Evolutionary conservation across 2,888 invertebrate species (phyloP), one percentile per base, ranked within the genome.

Genomic region (Orthosia incerta): DNA sequence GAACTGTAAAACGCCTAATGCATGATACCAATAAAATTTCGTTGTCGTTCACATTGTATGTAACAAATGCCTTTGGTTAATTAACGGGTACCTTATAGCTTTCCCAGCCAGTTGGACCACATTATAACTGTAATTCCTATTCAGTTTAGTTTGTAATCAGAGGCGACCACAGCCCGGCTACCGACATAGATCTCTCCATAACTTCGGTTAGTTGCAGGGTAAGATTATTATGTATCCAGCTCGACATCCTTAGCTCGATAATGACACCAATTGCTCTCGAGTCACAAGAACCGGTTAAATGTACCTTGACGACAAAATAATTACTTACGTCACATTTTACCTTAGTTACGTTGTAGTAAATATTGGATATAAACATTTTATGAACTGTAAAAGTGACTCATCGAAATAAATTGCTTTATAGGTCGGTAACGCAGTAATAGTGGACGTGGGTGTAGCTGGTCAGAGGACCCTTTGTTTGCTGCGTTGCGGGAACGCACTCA

Each of bases 391-490:
- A 88, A 88, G 90, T 95, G 95, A 95, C 87, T 95, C 95, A 95
- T 92, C 90, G 86, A 86, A 92, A 92, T 94, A 94, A 94, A 95
- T 94, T 92, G 91, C 90, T 93, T 91, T 92, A 93, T 90, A 92
- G 89, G 88, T 88, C 89, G 88, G 82, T 76, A 78, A 76, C 60
- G 53, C 74, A 68, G 88, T 92, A 90, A 93, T 91, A 90, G 92
- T 90, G 89, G 89, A 85, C 89, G 93, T 94, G 93, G 96, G 94
- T 91, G 94, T 91, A 91, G 91, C 91, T 94, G 94, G 93, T 88
- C 94, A 90, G 87, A 87, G 93, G 94, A 91, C 95, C 94, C 95
- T 95, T 94, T 95, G 95, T 95, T 96, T 94, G 91, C 89, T 85
- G 90, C 92, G 92, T 92, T 90, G 93, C 93, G 90, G 94, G 94